Conservation (phyloP, 2,888 invertebrate species). For the Criorhina ranunculi region DNA sequence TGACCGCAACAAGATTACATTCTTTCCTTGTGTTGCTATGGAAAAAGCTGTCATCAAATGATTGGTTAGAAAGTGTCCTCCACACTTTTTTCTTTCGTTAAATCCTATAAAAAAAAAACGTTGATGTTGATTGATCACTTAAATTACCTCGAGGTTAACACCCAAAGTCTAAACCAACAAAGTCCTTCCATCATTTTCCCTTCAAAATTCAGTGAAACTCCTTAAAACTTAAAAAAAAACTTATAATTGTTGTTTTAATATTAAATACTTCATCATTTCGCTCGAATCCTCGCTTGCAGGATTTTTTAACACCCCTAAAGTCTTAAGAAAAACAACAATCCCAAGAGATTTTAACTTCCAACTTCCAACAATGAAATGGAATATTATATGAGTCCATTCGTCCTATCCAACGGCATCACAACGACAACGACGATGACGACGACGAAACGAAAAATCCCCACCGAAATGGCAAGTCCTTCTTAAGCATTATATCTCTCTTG, state of each 20-base stretch:
- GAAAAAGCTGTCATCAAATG: no score
- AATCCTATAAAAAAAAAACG: no score
- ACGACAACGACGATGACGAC: no score
- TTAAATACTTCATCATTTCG: conserved; percentile 18
- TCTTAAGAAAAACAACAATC: conserved; percentile 31
- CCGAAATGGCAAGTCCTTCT: conserved; percentile 33
- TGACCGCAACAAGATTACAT: no score
- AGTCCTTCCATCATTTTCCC: not conserved
- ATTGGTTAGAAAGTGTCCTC: no score
- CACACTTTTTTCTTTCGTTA: no score
- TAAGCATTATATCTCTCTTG: conserved; percentile 63
- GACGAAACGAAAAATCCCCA: no score
- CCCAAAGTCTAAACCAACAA: no score
- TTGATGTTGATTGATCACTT: no score
- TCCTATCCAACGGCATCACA: conserved; percentile 46
- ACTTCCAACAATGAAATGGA: conserved; percentile 71
- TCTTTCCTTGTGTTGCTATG: no score
- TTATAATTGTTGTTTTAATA: conserved; percentile 42
- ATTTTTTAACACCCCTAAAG: conserved; percentile 55
- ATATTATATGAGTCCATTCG: conserved; percentile 77
- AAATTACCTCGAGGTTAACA: no score
- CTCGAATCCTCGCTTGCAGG: conserved; percentile 34
- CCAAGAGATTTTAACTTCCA: conserved; percentile 52
- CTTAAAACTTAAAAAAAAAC: conserved; percentile 16
- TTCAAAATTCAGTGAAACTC: not conserved